Percentiles rank a stretch among this genome's conserved stretches.
phyloP scores from a whole-genome alignment of 2,888 invertebrate genomes.

The Exocentrus adspersus region DNA sequence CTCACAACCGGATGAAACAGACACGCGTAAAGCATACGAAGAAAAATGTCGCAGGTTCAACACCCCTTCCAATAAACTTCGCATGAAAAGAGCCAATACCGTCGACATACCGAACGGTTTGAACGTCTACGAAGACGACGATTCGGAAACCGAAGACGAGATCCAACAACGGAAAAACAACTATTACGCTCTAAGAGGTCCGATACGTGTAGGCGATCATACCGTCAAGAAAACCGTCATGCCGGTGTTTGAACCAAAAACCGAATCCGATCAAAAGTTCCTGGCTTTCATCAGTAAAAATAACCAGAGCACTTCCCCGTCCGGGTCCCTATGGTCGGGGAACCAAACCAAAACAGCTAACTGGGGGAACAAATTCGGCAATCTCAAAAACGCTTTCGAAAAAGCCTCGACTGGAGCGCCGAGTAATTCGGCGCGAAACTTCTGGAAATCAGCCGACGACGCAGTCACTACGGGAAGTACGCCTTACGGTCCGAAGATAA shows the following conservation, averaged over 20 bases:
- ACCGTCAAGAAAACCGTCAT: constrained; percentile 59
- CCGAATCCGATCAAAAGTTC: constrained; percentile 87
- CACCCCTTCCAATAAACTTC: constrained; percentile 70
- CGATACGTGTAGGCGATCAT: constrained; percentile 67
- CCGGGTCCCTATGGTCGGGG: constrained; percentile 53
- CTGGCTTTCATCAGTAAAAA: constrained; percentile 83
- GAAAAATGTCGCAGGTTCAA: constrained; percentile 64
- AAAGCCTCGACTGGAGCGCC: constrained; percentile 60
- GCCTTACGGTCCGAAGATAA: constrained; percentile 60
- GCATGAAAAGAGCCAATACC: constrained; percentile 89
- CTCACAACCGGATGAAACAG: constrained; percentile 40
- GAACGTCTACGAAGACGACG: constrained; percentile 63
- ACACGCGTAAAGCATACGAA: constrained; percentile 34
- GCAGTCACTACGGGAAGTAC: constrained; percentile 54
- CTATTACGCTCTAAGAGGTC: constrained; percentile 67
- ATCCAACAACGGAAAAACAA: constrained; percentile 57
- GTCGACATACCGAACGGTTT: constrained; percentile 84
- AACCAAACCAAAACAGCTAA: constrained; percentile 60
- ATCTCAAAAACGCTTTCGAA: constrained; percentile 85
- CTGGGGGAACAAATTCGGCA: constrained; percentile 86
- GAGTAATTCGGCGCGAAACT: constrained; percentile 68
- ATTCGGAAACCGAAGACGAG: constrained; percentile 55
- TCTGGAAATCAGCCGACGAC: constrained; percentile 73
- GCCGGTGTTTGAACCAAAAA: constrained; percentile 80
- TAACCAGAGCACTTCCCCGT: constrained; percentile 64